These are phyloP conservation scores for Drosophila sturtevanti DNA, from an alignment of 1,140 invertebrate species.

Conservation along the genomic window DNA sequence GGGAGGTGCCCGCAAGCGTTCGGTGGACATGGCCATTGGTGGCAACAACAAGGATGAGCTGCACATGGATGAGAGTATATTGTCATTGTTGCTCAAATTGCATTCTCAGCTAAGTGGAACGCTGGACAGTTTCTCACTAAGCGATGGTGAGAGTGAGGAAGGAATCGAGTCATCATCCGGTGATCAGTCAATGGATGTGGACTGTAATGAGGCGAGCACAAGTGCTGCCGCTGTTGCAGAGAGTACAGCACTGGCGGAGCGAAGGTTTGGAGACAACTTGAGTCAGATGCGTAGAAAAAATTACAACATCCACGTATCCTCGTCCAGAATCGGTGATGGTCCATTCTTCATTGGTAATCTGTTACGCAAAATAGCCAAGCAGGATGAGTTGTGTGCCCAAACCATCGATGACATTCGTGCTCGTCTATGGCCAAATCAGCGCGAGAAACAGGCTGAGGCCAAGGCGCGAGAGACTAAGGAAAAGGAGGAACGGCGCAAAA, in stretches of 20 bases:
- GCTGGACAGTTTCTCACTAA: slow-evolving; percentile 88
- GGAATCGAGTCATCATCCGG: slow-evolving; percentile 22
- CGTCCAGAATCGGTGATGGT: slow-evolving; percentile 92
- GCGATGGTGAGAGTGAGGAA: slow-evolving; percentile 78
- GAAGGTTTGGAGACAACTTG: not conserved
- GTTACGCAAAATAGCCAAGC: slow-evolving; percentile 87
- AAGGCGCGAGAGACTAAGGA: slow-evolving; percentile 89
- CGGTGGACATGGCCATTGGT: slow-evolving; percentile 74
- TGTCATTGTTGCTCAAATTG: slow-evolving; percentile 95
- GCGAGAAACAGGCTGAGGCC: slow-evolving; percentile 90
- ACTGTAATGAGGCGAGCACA: slow-evolving; percentile 76
- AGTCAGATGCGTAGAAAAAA: slow-evolving; percentile 30
- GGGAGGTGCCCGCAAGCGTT: slow-evolving; percentile 64
- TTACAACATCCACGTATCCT: slow-evolving; percentile 69
- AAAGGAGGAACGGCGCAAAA: slow-evolving; percentile 90
- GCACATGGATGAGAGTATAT: slow-evolving; percentile 93
- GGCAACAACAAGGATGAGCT: slow-evolving; percentile 84
- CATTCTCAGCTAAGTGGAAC: slow-evolving; percentile 94
- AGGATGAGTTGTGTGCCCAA: slow-evolving; percentile 88
- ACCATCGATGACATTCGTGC: slow-evolving; percentile 87
- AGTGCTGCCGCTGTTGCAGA: slow-evolving; percentile 41
- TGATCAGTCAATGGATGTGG: slow-evolving; percentile 65
- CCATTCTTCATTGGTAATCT: slow-evolving; percentile 92
- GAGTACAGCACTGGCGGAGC: slow-evolving; percentile 56
- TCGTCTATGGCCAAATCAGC: slow-evolving; percentile 90